Base-by-base conservation (phyloP, 2,797 vertebrate genomes). In the Cossypha heuglini region DNA sequence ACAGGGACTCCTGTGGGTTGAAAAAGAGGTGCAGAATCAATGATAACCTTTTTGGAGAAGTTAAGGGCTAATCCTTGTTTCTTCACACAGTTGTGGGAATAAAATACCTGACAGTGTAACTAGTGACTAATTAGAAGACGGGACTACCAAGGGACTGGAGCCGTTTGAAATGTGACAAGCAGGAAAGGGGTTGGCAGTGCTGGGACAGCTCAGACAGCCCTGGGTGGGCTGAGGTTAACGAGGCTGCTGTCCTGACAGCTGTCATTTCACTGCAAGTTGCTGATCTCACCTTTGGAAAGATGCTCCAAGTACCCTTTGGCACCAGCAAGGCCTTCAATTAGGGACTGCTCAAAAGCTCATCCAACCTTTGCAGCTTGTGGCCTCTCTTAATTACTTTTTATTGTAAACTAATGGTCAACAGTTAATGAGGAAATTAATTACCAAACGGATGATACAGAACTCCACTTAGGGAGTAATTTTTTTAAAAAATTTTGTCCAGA, bases 351-450 rank as follows among this genome's bases (percentile, higher is more conserved):
- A 59, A 61, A 73, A 78, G 57, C 80, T 94, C 73, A 46, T 67
- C 59, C 54, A 80, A 79, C 62, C 91, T 86, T 84, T 91, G 84
- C 69, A 71, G 80, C 38, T 86, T 66, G 45, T 88, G 77, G 89
- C 80, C 64, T 93, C 31, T 71, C 49, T 80, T 80, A 86, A 93
- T 86, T 72, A 59, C 80, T 92, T 91, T 68, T 90, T 82, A 63
- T 83, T 90, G 42, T 90, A 84, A 92, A 91, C 45, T 94, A 51
- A 6, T 54, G 77, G 86, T 87, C 79, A 90, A 59, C 48, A 51
- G 87, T 95, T 96, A 94, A 87, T 59, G 52, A 87, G 74, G 40
- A 94, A 95, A 93, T 91, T 96, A 96, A 92, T 95, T 94, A 86
- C 74, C 18, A 57, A 86, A 90, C 4, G 16, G 26, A 48, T 59